These are phyloP conservation scores for Heliothis virescens DNA, from an alignment of 1,140 invertebrate genomes.

Conservation along the genomic window DNA sequence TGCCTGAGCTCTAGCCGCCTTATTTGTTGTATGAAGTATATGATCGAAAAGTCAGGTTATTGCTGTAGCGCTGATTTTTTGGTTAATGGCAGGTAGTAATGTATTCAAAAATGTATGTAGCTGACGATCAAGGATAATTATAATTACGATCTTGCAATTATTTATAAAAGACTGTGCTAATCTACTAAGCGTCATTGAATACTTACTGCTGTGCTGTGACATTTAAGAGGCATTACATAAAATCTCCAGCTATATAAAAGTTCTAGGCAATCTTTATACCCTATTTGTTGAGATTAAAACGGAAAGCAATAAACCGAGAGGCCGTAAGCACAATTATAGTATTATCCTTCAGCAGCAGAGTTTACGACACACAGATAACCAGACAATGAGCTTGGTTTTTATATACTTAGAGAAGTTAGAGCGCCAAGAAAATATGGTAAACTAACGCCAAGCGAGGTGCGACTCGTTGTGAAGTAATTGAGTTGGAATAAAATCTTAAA, in stretches of 20 bases:
- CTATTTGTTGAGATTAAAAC: conserved; percentile 12
- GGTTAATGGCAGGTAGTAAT: neutral
- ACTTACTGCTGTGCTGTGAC: no score
- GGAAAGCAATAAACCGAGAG: conserved; percentile 14
- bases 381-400: conserved; percentile 21
- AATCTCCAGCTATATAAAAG: neutral
- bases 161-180: no score
- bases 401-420: conserved; percentile 11
- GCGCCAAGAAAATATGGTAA: neutral
- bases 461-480: conserved; percentile 18
- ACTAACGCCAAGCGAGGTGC: neutral
- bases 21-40: neutral
- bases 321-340: conserved; percentile 11
- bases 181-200: no score
- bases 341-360: neutral
- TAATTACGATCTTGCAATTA: no score
- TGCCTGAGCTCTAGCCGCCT: neutral
- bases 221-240: no score
- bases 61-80: neutral
- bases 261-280: conserved; percentile 14
- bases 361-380: conserved; percentile 25
- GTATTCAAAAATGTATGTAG: no score
- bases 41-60: neutral
- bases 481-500: conserved; percentile 34
- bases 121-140: no score